Base-by-base conservation (phyloP, 2,888 invertebrate genomes). In the Morpho achilles region DNA sequence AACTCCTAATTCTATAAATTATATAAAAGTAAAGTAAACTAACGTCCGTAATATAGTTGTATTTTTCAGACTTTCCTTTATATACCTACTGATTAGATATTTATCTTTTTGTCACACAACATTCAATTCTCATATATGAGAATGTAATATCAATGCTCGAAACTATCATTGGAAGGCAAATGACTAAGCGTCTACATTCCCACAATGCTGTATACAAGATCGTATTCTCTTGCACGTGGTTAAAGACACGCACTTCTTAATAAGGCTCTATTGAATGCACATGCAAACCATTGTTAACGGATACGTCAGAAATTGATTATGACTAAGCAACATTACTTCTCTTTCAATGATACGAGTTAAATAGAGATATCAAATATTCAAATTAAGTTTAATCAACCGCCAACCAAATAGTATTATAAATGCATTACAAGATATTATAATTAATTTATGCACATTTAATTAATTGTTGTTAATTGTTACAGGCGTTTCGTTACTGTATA, bases 211-310 rank as follows among this genome's bases (percentile, higher is more conserved):
- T 32, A 23, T 23, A 32, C 32, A 32, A 32, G 32, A 32, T 32
- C 5, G 32, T 32, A 32, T 32, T 32, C 32, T n/a, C 49, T 55
- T 56, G 47, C 57, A 53, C 60, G 68, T 66, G 67, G 65, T 69
- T 55, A 50, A 50, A 55, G 45, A 22, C 41, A 39, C 43, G 46
- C 40, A 41, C 44, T n/a, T 64, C 75, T 74, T 68, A 69, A 75
- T 76, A 79, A 72, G 74, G 78, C 69, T 62, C 70, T 71, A 73
- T 74, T 74, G 68, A 73, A 73, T 69, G 65, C 60, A 65, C 67
- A 62, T 59, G 58, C 60, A 51, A 52, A 56, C 60, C 56, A 62
- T 64, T 67, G 65, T 67, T 60, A 53, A 55, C 58, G 56, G 56
- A 58, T 59, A 61, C 51, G 55, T 61, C 52, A 22, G 58, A 55